Conservation (phyloP, 2,888 invertebrate species). For the Athrips mouffetella region DNA sequence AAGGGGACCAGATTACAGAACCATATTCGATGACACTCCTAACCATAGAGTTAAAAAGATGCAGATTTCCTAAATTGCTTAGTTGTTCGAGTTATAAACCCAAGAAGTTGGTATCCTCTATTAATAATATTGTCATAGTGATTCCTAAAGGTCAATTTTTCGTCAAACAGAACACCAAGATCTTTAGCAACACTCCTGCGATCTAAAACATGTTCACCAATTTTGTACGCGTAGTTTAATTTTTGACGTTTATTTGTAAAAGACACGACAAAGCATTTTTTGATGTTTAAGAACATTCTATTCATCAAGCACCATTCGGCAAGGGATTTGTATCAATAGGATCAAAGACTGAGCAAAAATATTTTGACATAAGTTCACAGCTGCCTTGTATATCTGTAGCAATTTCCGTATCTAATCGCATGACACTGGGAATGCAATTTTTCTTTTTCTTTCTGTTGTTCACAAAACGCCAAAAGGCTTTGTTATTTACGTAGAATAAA, state of each 20-base stretch:
- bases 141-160: background rate
- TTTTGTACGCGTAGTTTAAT: background rate
- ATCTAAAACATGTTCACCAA: background rate
- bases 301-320: background rate
- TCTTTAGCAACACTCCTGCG: background rate
- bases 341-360: background rate
- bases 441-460: background rate
- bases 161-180: background rate
- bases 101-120: background rate
- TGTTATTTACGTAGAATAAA: slow-evolving; percentile 3
- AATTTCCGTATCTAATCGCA: background rate
- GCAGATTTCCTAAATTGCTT: background rate
- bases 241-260: background rate
- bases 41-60: no score
- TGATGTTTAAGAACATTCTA: background rate
- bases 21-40: background rate
- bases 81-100: background rate
- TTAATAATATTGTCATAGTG: slow-evolving; percentile 2
- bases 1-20: background rate
- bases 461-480: slow-evolving; percentile 10
- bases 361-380: background rate
- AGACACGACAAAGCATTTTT: background rate
- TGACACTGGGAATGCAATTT: background rate
- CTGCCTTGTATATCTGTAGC: background rate
- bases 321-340: no score